Conservation (phyloP, 2,113 vertebrate genomes). For the Spizaetus ornatus region DNA sequence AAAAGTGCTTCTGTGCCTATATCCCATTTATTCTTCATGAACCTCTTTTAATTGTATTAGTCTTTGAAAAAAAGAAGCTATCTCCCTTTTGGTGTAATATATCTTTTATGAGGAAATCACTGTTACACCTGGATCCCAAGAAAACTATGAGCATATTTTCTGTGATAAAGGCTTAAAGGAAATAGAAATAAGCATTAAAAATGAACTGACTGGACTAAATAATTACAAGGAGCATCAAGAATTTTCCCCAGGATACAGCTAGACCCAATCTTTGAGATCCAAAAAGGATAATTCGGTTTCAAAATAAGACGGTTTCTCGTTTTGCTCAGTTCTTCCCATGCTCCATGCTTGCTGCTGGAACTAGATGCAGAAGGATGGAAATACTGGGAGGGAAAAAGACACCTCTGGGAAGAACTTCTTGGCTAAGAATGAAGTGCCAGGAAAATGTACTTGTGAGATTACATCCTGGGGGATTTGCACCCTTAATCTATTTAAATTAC, state of each 20-base stretch:
- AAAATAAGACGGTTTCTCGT: not conserved
- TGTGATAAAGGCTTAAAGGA: not conserved
- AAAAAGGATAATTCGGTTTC: not conserved
- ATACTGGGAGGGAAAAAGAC: not conserved
- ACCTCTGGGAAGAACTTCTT: slow-evolving; percentile 2
- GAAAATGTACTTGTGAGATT: slow-evolving; percentile 18
- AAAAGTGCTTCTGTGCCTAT: not conserved
- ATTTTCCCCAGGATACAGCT: not conserved
- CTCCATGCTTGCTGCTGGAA: not conserved
- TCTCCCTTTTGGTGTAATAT: not conserved
- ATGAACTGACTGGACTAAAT: not conserved
- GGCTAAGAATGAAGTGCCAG: not conserved
- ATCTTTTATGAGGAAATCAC: not conserved
- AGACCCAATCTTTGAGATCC: not conserved
- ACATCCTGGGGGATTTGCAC: slow-evolving; percentile 1
- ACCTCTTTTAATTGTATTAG: not conserved
- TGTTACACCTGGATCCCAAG: not conserved
- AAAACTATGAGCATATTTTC: not conserved
- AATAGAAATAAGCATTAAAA: not conserved
- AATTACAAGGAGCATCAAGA: not conserved
- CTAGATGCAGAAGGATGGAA: not conserved
- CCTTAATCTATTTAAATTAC: slow-evolving; percentile 42
- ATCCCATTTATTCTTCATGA: not conserved
- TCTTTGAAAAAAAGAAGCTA: not conserved
- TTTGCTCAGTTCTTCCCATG: not conserved